Conservation (phyloP, 2,113 vertebrate species). For the Phrynosoma blainvillii region DNA sequence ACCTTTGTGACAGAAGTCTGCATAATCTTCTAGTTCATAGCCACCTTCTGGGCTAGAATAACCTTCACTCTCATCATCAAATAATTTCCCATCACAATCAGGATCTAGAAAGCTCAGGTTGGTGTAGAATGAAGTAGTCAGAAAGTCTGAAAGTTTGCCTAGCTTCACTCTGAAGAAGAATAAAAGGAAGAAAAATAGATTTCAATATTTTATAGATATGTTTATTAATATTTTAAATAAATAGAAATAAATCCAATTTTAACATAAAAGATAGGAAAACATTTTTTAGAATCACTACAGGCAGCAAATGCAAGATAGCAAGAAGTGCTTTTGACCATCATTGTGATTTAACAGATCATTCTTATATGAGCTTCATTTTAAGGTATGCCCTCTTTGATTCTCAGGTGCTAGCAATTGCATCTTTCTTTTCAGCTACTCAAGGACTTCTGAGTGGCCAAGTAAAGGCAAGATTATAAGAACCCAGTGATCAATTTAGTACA, state of each 20-base stretch:
- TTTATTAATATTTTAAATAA: neutral
- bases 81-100: constrained; percentile 84
- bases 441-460: neutral
- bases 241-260: neutral
- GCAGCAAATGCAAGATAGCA: neutral
- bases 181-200: neutral
- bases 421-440: neutral
- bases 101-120: constrained; percentile 93
- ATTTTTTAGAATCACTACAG: neutral
- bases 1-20: constrained; percentile 78
- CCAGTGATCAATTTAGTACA: too few relatives aligned
- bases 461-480: neutral
- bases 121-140: constrained; percentile 95
- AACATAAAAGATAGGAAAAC: neutral
- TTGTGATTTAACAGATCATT: neutral
- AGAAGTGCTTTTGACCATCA: neutral
- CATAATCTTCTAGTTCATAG: constrained; percentile 73
- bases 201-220: neutral
- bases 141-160: constrained; percentile 89
- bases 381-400: neutral
- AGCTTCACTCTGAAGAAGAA: constrained; percentile 86
- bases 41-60: constrained; percentile 80
- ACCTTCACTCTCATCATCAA: constrained; percentile 79
- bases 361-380: neutral
- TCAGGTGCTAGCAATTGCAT: neutral